These are phyloP conservation scores for Calosoma granatense DNA, from an alignment of 1,140 invertebrate species.

Conservation along the genomic window DNA sequence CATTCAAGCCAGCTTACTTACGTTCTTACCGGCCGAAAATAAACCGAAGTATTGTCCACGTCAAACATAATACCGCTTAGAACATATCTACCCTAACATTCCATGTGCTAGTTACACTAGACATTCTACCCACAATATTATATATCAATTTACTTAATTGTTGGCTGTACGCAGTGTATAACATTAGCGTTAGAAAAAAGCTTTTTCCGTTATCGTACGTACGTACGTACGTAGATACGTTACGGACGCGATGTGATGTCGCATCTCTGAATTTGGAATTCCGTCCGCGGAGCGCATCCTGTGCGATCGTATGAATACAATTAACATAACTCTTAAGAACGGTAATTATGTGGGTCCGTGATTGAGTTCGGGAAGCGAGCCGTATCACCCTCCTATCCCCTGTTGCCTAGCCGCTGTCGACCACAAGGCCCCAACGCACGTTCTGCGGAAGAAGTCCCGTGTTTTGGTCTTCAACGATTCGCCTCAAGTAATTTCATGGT, in stretches of 20 bases:
- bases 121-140: no score
- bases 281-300: background rate
- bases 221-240: no score
- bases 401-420: background rate
- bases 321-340: conserved; percentile 8
- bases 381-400: background rate
- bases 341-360: conserved; percentile 1
- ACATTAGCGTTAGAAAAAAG: no score
- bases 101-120: no score
- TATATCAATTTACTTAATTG: no score
- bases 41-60: background rate
- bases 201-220: no score
- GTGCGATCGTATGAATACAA: conserved; percentile 5
- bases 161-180: no score
- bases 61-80: no score
- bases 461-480: background rate
- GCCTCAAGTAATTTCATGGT: conserved; percentile 7
- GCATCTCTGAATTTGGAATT: background rate
- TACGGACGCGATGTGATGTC: no score
- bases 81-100: no score
- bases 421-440: no score
- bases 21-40: background rate
- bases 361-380: conserved; percentile 3
- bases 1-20: conserved; percentile 2
- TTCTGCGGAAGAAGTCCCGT: background rate